Evolutionary conservation across 2,888 invertebrate species (phyloP).

Genomic region (Hypercompe scribonia): DNA sequence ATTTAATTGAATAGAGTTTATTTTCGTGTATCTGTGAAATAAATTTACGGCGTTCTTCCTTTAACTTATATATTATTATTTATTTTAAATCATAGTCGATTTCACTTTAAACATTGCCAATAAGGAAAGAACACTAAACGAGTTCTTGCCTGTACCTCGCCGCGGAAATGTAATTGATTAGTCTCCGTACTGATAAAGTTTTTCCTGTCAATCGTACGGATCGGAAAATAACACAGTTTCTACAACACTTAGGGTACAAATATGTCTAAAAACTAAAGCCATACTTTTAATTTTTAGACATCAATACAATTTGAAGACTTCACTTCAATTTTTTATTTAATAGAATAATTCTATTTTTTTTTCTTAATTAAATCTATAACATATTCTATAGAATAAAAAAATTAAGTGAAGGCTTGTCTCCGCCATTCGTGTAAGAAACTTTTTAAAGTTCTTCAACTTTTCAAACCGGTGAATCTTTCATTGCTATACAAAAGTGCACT

Average conservation of each 20-base stretch:
- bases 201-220: too few species aligned
- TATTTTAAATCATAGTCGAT: neutral
- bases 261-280: neutral
- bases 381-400: constrained; percentile 12
- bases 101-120: neutral
- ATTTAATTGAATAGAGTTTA: too few species aligned
- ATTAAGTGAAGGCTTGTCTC: constrained; percentile 11
- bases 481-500: constrained; percentile 12
- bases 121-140: neutral
- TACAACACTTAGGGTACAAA: neutral
- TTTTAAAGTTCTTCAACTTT: constrained; percentile 41
- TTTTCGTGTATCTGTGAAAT: constrained; percentile 64
- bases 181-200: too few species aligned
- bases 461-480: constrained; percentile 33
- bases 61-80: constrained; percentile 75
- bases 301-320: too few species aligned
- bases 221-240: too few species aligned
- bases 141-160: neutral
- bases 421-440: constrained; percentile 29
- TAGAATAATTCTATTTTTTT: too few species aligned
- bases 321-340: too few species aligned
- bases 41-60: constrained; percentile 57
- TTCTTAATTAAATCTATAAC: too few species aligned
- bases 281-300: too few species aligned
- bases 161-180: neutral